Conservation (phyloP, 1,140 invertebrate species). For the Aphidius gifuensis region DNA sequence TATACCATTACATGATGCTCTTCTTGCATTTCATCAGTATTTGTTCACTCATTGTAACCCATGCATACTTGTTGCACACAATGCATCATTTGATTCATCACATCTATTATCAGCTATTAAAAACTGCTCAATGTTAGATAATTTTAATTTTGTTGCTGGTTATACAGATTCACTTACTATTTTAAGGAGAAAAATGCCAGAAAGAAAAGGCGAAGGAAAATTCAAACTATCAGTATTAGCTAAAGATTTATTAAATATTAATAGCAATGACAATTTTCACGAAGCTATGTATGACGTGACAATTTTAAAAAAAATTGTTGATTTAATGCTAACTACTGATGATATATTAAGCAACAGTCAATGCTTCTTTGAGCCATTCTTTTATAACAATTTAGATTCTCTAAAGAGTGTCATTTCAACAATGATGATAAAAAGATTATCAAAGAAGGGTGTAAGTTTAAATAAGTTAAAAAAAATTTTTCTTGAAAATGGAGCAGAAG, state of each 20-base stretch:
- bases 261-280: constrained; percentile 21
- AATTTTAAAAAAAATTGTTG: constrained; percentile 23
- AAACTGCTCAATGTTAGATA: constrained; percentile 11
- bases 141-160: constrained; percentile 21
- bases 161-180: constrained; percentile 21
- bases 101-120: constrained; percentile 17
- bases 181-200: constrained; percentile 18
- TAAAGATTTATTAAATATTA: constrained; percentile 17
- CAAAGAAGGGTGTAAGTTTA: constrained; percentile 16
- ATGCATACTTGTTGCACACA: constrained; percentile 25
- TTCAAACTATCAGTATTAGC: constrained; percentile 21
- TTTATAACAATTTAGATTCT: constrained; percentile 1
- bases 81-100: constrained; percentile 20
- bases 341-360: constrained; percentile 12
- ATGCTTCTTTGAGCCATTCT: constrained; percentile 13
- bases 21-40: constrained; percentile 19
- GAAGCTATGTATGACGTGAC: constrained; percentile 28
- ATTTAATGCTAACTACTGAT: constrained; percentile 13
- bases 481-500: constrained; percentile 11
- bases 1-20: constrained; percentile 14
- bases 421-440: constrained; percentile 24
- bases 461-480: constrained; percentile 18
- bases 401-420: constrained; percentile 21
- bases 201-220: constrained; percentile 17
- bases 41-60: constrained; percentile 14